phyloP scores from a whole-genome alignment of 2,113 vertebrate species.

The Alces alces region DNA sequence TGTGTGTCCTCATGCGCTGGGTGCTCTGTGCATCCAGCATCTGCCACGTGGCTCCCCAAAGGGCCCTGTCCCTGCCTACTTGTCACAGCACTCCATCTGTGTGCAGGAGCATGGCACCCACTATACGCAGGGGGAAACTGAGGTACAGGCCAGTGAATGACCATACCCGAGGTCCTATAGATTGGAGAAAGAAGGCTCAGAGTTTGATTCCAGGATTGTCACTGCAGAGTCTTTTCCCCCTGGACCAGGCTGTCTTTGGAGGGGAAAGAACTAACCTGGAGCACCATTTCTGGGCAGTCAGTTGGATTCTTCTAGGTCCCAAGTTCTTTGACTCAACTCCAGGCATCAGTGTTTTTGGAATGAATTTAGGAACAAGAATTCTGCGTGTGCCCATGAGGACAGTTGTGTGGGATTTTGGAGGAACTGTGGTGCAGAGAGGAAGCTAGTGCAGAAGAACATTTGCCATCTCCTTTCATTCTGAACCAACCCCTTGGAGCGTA shows the following conservation, averaged over 20 bases:
- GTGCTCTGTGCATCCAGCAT: neutral
- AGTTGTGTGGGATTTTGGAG: neutral
- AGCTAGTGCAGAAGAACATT: neutral
- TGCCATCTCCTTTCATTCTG: neutral
- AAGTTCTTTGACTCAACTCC: neutral
- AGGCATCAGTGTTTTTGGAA: neutral
- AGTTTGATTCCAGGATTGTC: neutral
- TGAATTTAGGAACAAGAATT: neutral
- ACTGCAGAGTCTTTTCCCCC: neutral
- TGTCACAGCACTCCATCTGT: too few species aligned
- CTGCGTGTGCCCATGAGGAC: neutral
- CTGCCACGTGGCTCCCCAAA: neutral
- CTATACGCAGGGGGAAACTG: neutral
- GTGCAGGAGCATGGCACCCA: rapidly evolving
- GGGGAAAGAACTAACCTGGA: neutral
- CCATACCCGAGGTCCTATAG: too few species aligned
- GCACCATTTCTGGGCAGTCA: too few species aligned
- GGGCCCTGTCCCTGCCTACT: neutral
- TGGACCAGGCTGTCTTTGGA: neutral
- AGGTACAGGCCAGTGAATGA: neutral
- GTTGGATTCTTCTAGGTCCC: neutral
- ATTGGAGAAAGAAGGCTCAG: neutral
- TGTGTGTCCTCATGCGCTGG: rapidly evolving
- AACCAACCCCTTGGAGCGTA: rapidly evolving
- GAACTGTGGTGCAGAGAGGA: neutral